Conservation (phyloP, 2,113 vertebrate genomes). For the Protobothrops mucrosquamatus region DNA sequence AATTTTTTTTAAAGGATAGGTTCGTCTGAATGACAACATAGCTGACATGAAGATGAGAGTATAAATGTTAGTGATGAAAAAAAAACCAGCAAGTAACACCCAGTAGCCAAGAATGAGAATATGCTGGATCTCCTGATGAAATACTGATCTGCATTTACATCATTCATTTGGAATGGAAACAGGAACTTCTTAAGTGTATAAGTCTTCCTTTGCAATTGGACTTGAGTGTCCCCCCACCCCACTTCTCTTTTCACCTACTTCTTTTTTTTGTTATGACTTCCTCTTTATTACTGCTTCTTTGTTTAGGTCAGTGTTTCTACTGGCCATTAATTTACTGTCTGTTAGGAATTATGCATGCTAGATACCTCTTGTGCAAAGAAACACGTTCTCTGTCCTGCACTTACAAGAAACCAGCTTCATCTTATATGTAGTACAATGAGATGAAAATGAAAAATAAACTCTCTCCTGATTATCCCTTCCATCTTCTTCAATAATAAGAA, state of each 20-base stretch:
- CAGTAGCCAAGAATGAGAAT: background rate
- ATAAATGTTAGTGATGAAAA: background rate
- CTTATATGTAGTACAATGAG: background rate
- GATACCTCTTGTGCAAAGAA: background rate
- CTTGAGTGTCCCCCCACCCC: background rate
- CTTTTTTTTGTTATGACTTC: background rate
- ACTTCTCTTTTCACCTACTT: background rate
- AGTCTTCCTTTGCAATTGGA: background rate
- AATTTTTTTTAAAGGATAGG: background rate
- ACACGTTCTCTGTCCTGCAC: background rate
- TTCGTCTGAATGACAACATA: background rate
- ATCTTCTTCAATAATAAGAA: background rate
- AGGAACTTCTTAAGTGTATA: background rate
- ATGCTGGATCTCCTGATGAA: background rate
- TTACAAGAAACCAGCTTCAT: background rate
- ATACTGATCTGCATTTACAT: background rate
- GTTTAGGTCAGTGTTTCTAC: background rate
- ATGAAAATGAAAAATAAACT: background rate
- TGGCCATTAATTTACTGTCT: background rate
- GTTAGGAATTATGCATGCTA: background rate
- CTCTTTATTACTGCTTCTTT: background rate
- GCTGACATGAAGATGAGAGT: background rate
- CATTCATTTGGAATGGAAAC: background rate
- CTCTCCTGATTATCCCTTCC: background rate
- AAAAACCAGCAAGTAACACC: background rate